These are phyloP conservation scores for Phortica magna DNA, from an alignment of 2,888 invertebrate species.

Conservation along the genomic window DNA sequence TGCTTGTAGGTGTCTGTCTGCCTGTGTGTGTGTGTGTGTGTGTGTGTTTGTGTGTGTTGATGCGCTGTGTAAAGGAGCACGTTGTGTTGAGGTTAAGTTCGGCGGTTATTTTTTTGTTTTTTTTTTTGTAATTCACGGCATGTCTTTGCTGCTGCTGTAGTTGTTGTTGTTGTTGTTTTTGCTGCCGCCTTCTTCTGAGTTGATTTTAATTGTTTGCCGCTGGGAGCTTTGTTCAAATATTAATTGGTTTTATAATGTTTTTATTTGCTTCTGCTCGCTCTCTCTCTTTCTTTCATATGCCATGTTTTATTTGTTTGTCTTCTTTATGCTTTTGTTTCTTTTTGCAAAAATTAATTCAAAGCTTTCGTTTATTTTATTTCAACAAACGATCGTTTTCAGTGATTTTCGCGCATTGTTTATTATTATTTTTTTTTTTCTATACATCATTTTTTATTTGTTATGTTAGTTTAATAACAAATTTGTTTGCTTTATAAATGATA, in stretches of 20 bases:
- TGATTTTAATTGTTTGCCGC: constrained; percentile 75
- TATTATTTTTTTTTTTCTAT: too few species aligned
- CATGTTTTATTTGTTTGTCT: too few species aligned
- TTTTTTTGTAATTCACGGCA: constrained; percentile 15
- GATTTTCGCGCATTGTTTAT: too few species aligned
- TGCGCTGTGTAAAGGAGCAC: neutral
- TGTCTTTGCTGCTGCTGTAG: neutral
- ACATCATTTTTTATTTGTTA: too few species aligned
- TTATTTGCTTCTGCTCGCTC: neutral
- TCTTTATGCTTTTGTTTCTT: too few species aligned
- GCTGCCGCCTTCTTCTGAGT: constrained; percentile 43
- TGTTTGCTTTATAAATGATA: too few species aligned
- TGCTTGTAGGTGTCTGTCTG: too few species aligned
- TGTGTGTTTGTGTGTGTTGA: neutral
- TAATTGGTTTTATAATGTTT: constrained; percentile 65
- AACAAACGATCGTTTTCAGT: too few species aligned
- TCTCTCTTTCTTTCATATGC: neutral
- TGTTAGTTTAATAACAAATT: too few species aligned
- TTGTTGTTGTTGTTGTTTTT: constrained; percentile 15
- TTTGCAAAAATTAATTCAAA: too few species aligned
- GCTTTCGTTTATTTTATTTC: too few species aligned
- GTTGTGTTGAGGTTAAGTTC: neutral
- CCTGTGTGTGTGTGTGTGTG: too few species aligned
- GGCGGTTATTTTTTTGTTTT: constrained; percentile 15
- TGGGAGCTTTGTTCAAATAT: constrained; percentile 75